phyloP scores from a whole-genome alignment of 2,797 vertebrate genomes.

The Poecilia velifera region DNA sequence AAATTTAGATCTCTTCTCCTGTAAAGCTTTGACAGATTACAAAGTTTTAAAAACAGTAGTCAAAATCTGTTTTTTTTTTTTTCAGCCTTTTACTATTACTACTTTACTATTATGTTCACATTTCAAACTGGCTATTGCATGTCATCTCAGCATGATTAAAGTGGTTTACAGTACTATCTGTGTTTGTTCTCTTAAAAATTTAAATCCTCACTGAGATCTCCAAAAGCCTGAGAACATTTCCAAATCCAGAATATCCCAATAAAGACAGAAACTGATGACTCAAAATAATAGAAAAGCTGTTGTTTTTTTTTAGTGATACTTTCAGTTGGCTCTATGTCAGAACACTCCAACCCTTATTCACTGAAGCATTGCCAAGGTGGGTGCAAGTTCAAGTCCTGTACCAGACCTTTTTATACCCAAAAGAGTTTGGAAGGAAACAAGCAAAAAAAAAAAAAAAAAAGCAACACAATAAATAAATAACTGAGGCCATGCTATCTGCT shows the following conservation, averaged over 20 bases:
- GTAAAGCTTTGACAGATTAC: background rate
- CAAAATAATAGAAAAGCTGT: background rate
- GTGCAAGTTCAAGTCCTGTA: background rate
- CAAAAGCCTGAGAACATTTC: background rate
- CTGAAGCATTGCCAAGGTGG: background rate
- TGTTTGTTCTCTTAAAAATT: background rate
- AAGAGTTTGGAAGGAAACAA: background rate
- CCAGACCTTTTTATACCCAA: background rate
- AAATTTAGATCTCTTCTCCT: background rate
- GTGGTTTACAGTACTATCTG: background rate
- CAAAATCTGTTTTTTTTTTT: background rate
- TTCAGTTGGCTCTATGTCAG: background rate
- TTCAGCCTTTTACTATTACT: background rate
- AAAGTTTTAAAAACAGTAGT: background rate
- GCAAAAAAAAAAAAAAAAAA: background rate
- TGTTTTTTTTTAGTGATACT: background rate
- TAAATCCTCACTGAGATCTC: background rate
- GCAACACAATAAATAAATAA: background rate
- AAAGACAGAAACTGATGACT: background rate
- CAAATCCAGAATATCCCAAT: background rate
- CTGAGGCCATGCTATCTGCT: background rate
- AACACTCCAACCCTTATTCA: background rate
- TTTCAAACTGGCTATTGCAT: background rate
- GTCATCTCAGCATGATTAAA: background rate
- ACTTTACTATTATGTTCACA: background rate